These are phyloP conservation scores for Callyntrura sp. DNA, from an alignment of 2,888 invertebrate genomes.

Conservation along the genomic window DNA sequence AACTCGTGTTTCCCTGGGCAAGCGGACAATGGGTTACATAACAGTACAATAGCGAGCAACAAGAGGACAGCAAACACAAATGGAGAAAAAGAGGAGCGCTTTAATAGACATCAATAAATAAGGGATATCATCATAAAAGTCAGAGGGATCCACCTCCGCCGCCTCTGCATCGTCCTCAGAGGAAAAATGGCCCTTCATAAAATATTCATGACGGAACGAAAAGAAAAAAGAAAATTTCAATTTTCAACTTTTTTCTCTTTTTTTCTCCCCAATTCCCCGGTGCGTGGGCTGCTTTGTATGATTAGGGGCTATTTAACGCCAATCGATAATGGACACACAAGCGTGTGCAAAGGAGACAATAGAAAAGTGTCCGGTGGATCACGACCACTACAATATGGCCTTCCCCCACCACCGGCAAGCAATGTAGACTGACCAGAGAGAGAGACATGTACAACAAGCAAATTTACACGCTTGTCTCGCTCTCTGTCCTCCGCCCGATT, in stretches of 20 bases:
- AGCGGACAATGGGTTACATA: constrained; percentile 65
- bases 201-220: constrained; percentile 30
- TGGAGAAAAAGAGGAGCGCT: constrained; percentile 9
- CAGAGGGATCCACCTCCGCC: constrained; percentile 61
- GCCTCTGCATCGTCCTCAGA: background rate
- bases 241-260: background rate
- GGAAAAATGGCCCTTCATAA: constrained; percentile 51
- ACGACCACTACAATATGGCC: background rate
- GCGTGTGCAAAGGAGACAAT: background rate
- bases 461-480: constrained; percentile 67
- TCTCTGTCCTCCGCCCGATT: constrained; percentile 1
- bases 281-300: background rate
- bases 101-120: constrained; percentile 51
- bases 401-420: background rate
- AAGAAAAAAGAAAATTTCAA: background rate
- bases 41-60: constrained; percentile 1
- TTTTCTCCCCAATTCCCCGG: background rate
- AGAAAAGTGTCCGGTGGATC: background rate
- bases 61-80: constrained; percentile 19
- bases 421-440: too few relatives aligned
- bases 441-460: background rate
- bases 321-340: constrained; percentile 40
- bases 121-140: constrained; percentile 61
- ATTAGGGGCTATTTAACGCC: constrained; percentile 58
- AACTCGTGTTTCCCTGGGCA: constrained; percentile 37